Evolutionary conservation across 2,797 vertebrate species (phyloP).

Genomic region (Monodelphis domestica): DNA sequence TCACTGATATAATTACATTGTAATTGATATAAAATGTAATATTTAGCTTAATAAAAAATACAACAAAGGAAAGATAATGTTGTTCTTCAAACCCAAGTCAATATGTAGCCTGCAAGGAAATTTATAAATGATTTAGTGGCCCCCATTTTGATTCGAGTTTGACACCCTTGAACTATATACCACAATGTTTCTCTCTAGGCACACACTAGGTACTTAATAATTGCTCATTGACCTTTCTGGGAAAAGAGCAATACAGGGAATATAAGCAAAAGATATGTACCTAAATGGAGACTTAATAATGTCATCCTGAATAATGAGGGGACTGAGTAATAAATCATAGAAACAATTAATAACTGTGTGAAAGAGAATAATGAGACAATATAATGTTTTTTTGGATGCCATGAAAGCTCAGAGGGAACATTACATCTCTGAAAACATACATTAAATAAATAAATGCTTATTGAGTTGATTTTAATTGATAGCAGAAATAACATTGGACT

Average conservation of each 20-base stretch:
- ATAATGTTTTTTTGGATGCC: background rate
- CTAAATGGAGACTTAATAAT: background rate
- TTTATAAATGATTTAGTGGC: background rate
- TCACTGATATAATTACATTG: no score
- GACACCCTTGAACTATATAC: background rate
- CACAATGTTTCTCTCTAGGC: background rate
- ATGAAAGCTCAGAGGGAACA: background rate
- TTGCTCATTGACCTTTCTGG: background rate
- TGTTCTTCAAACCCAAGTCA: background rate
- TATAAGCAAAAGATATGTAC: background rate
- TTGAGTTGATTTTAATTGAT: background rate
- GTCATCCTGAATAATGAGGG: background rate
- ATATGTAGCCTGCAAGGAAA: background rate
- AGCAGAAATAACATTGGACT: background rate
- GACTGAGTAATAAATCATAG: background rate
- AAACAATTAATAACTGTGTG: background rate
- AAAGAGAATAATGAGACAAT: background rate
- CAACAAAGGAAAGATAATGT: background rate
- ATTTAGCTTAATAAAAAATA: background rate
- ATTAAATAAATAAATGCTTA: background rate
- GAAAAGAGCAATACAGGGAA: background rate
- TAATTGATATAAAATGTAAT: no score
- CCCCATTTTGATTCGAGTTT: background rate
- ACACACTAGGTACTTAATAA: background rate
- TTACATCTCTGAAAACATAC: background rate